Evolutionary conservation across 2,113 vertebrate genomes (phyloP), one percentile per base, ranked within the genome.

Genomic region (Salvelinus sp.): DNA sequence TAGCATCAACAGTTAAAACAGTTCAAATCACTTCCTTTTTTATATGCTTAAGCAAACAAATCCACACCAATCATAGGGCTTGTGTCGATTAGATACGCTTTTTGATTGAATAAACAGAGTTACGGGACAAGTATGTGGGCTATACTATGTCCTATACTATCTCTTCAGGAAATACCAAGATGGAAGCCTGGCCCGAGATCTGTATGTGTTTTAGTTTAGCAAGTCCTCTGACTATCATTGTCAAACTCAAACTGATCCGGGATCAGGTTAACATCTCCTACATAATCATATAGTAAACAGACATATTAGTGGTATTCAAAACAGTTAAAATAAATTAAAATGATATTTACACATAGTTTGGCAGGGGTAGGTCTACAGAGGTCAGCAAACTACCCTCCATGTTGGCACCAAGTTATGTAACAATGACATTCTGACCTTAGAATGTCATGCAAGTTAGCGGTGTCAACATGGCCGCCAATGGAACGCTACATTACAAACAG

Each of bases 261-360:
- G 27, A 57, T 28, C 54, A 57, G 48, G 18, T 0, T 22, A 58
- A 18, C 28, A 63, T 78, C 54, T 75, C 63, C 27, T 64, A 64
- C 66, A 47, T 47, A 33, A 38, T 33, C 23, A 47, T 47, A 47
- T 69, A 23, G 72, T 79, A 82, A 79, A 87, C 85, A 79, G 75
- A 72, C 69, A 62, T 50, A 76, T 71, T 81, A 77, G 57, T 81
- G 38, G 28, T 22, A 60, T 72, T 77, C 27, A 68, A 72, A 50
- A 28, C 65, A 48, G 74, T 73, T 69, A 13, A 48, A 73, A 73
- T 69, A 70, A 78, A 83, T 77, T 80, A 83, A 84, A 83, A 75
- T 74, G 57, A 23, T 68, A 70, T 83, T 22, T 84, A 85, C 76
- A 88, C 30, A 69, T 71, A 28, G 70, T 64, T 79, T 78, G 78